Percentiles rank a stretch among this genome's conserved stretches.
Evolutionary conservation across 1,140 invertebrate genomes (phyloP).

Genomic region (Eriocheir sinensis): DNA sequence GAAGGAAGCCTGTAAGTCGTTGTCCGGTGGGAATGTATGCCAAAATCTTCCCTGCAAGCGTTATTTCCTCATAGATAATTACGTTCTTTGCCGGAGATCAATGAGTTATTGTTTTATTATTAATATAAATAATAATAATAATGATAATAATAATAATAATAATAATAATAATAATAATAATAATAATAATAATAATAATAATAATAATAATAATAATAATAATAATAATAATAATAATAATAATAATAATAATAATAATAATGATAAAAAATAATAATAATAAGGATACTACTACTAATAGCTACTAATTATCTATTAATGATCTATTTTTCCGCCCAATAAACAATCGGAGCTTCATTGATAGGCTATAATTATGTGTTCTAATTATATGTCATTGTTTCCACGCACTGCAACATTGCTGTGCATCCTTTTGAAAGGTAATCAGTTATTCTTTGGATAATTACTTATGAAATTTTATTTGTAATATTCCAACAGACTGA

Average conservation of each 20-base stretch:
- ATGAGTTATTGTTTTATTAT: not conserved
- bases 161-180: constrained; percentile 28
- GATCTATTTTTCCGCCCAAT: too few relatives aligned
- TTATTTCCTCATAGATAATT: not conserved
- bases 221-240: too few relatives aligned
- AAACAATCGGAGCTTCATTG: too few relatives aligned
- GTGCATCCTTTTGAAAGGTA: not conserved
- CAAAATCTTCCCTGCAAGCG: too few relatives aligned
- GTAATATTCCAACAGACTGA: not conserved
- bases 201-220: too few relatives aligned
- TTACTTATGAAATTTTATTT: not conserved
- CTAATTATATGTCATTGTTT: not conserved
- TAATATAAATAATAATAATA: constrained; percentile 9
- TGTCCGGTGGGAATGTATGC: too few relatives aligned
- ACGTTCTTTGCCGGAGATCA: not conserved
- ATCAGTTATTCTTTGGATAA: not conserved
- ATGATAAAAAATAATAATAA: too few relatives aligned
- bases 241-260: too few relatives aligned
- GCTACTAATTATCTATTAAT: too few relatives aligned
- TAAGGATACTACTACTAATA: too few relatives aligned
- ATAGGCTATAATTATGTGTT: too few relatives aligned
- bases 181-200: constrained; percentile 28
- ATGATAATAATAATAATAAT: constrained; percentile 28
- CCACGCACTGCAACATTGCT: not conserved
- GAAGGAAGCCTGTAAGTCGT: too few relatives aligned